Evolutionary conservation across 2,797 vertebrate genomes (phyloP).

Genomic region (Nannoperca australis): DNA sequence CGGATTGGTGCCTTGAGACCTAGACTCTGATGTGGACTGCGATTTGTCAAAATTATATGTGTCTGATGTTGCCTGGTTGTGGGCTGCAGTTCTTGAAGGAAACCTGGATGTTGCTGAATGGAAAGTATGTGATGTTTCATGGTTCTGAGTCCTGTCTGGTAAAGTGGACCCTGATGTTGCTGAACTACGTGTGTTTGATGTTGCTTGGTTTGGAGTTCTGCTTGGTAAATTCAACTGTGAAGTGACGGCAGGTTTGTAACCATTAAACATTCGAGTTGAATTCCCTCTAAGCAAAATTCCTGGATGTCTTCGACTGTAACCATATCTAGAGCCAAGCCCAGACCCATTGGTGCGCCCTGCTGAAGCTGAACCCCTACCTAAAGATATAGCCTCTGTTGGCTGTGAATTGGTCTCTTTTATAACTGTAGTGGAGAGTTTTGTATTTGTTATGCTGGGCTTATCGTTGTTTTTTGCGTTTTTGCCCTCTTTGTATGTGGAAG

Average conservation of each 20-base stretch:
- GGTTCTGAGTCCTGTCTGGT: constrained; percentile 63
- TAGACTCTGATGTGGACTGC: constrained; percentile 39
- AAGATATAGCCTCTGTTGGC: constrained; percentile 49
- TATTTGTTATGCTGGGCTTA: constrained; percentile 51
- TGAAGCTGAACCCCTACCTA: constrained; percentile 52
- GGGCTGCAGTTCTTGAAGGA: constrained; percentile 30
- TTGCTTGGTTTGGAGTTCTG: constrained; percentile 57
- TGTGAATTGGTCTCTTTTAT: constrained; percentile 65
- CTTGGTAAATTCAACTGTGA: constrained; percentile 67
- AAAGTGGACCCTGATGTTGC: constrained; percentile 58
- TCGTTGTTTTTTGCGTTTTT: constrained; percentile 56
- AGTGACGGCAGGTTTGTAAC: constrained; percentile 70
- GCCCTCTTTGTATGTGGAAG: constrained; percentile 61
- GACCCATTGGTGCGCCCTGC: constrained; percentile 58
- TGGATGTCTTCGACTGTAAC: constrained; percentile 72
- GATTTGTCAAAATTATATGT: constrained; percentile 44
- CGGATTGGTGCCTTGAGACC: constrained; percentile 32
- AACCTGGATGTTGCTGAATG: constrained; percentile 44
- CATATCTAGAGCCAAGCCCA: constrained; percentile 64
- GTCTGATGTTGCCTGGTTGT: constrained; percentile 43
- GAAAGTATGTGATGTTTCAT: constrained; percentile 34
- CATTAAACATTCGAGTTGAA: constrained; percentile 68
- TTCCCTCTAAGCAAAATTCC: constrained; percentile 74
- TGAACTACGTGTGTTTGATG: constrained; percentile 54
- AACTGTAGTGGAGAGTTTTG: constrained; percentile 64